These are phyloP conservation scores for Thymelicus acteon DNA, from an alignment of 2,888 invertebrate species.

Conservation along the genomic window DNA sequence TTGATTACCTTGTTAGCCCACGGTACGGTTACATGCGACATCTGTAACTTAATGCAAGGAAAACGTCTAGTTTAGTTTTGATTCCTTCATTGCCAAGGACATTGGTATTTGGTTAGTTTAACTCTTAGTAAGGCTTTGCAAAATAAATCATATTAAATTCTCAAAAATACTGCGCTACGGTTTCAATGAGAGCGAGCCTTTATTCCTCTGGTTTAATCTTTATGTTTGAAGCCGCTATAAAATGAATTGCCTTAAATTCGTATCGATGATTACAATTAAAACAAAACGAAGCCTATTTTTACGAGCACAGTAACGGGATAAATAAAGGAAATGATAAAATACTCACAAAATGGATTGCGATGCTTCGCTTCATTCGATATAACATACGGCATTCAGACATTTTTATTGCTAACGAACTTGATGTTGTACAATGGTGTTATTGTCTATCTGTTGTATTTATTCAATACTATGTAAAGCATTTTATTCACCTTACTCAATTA, in stretches of 20 bases:
- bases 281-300: constrained; percentile 27
- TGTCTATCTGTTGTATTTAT: no score
- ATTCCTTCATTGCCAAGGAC: no score
- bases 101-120: no score
- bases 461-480: no score
- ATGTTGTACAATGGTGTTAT: not conserved
- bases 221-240: constrained; percentile 20
- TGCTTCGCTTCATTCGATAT: constrained; percentile 11
- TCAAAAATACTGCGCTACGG: no score
- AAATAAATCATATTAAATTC: no score
- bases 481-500: no score
- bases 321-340: constrained; percentile 27
- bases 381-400: not conserved
- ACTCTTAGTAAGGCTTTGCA: no score
- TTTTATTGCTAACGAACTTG: not conserved
- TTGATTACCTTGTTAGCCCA: no score
- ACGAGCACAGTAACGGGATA: constrained; percentile 2
- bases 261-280: constrained; percentile 14
- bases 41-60: no score
- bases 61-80: no score
- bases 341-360: constrained; percentile 22
- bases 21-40: no score
- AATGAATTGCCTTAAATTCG: constrained; percentile 23
- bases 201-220: constrained; percentile 24
- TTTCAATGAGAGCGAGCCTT: not conserved